Conservation (phyloP, 2,113 vertebrate genomes). For the Nothocercus nigrocapillus region DNA sequence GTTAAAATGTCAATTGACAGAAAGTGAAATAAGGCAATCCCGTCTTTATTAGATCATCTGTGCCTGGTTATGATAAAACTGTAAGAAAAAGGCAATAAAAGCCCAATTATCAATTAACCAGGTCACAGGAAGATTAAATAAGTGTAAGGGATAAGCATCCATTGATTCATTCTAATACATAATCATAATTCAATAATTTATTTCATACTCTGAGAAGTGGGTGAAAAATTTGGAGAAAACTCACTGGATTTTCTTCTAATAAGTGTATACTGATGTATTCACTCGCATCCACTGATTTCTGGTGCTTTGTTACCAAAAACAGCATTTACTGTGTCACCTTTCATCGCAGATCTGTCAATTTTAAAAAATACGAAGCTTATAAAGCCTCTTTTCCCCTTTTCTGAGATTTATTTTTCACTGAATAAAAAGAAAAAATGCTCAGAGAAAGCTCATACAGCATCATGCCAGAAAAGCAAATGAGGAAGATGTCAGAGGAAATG, state of each 20-base stretch:
- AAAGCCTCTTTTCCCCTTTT: not conserved
- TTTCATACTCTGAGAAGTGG: not conserved
- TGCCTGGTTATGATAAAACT: not conserved
- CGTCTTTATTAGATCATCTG: not conserved
- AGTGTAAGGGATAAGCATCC: not conserved
- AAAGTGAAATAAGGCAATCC: no score
- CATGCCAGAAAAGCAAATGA: not conserved
- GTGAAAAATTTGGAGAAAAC: not conserved
- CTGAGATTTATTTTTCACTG: not conserved
- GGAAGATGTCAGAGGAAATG: not conserved
- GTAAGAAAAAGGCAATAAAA: not conserved
- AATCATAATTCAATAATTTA: not conserved
- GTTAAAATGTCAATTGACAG: not conserved
- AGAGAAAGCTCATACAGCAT: not conserved
- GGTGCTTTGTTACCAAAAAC: not conserved
- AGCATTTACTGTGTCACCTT: not conserved
- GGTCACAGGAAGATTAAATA: not conserved
- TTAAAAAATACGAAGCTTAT: not conserved
- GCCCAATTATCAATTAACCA: not conserved
- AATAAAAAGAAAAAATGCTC: not conserved
- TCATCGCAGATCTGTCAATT: not conserved
- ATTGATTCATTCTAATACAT: not conserved
- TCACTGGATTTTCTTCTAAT: not conserved
- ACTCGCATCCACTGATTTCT: not conserved
- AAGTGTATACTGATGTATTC: fast-evolving